These are phyloP conservation scores for Vombatus ursinus DNA, from an alignment of 2,113 vertebrate genomes.

Conservation along the genomic window DNA sequence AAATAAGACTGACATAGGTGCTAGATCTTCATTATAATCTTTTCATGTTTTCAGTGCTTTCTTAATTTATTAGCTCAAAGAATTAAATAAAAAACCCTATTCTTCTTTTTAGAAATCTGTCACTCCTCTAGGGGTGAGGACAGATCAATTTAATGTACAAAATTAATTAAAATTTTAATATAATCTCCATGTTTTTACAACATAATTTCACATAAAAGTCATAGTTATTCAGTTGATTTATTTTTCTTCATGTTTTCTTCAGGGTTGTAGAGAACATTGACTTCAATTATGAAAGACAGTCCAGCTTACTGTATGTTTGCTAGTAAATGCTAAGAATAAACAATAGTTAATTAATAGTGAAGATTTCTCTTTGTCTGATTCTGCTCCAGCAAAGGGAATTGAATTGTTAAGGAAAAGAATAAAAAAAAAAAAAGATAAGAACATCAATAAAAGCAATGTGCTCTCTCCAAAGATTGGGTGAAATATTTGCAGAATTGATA, in stretches of 20 bases:
- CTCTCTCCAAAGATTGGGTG: not conserved
- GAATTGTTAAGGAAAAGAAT: not conserved
- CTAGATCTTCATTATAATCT: not conserved
- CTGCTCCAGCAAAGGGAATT: not conserved
- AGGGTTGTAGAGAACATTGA: not conserved
- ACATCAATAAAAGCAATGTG: not conserved
- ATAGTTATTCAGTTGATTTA: not conserved
- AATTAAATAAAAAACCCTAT: not conserved
- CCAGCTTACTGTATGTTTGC: not conserved
- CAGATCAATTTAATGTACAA: not conserved
- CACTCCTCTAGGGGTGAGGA: not conserved
- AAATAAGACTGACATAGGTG: too few relatives aligned
- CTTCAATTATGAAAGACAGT: not conserved
- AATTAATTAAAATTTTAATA: not conserved
- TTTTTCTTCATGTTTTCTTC: slow-evolving; percentile 10
- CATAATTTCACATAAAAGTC: not conserved
- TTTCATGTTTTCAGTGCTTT: not conserved
- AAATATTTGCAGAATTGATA: not conserved
- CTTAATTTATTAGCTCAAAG: not conserved
- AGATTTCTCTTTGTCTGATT: not conserved
- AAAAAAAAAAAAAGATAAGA: not conserved
- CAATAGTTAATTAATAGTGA: not conserved
- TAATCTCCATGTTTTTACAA: not conserved
- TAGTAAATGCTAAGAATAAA: slow-evolving; percentile 3
- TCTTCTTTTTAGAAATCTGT: not conserved